Base-by-base conservation (phyloP, 2,888 invertebrate genomes). In the Drosophila stalkeri region DNA sequence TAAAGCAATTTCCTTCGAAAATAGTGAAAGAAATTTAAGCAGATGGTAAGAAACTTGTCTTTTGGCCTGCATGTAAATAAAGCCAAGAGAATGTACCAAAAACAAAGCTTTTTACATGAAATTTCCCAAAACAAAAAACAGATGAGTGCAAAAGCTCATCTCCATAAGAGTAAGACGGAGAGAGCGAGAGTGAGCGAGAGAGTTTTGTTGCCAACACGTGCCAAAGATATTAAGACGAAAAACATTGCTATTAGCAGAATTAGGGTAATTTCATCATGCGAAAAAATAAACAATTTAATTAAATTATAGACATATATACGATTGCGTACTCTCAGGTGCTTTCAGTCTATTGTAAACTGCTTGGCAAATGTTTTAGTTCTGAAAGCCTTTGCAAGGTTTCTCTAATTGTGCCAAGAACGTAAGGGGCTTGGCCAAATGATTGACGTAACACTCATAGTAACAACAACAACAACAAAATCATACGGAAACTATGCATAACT, bases 41-140 rank as follows among this genome's bases (percentile, higher is more conserved):
- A 57, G 68, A 55, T 70, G 60, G 39, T 60, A 46, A 35, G 39
- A 39, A 49, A 49, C 47, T 31, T 44, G 37, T n/a, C 27, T 44
- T 47, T 12, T 8, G 7, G 1, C 11, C 6, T 5, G 8, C 18
- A 18, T 27, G 37, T 59, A 57, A 57, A 79, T 68, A 64, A 64
- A 69, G 55, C 51, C 47, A 31, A 18, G 11, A 35, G 46, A 63
- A 63, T 44, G 27, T 39, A 14, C 39, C 47, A 27, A 47, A 60
- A 57, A 6, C 27, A 27, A 14, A 86, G 82, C 85, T 87, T 73
- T 80, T 55, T 9, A 16, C 35, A 55, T 27, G 27, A 81, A 86
- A 83, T 88, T 86, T 83, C 83, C 88, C 86, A 86, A 77, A 83
- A 88, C 86, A 88, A 88, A 83, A 72, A 86, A 86, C 88, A 83